A percentile compares a stretch with the other conserved stretches of the same genome.
Conservation (phyloP, 2,888 invertebrate species). For the Caenorhabditis angaria region DNA sequence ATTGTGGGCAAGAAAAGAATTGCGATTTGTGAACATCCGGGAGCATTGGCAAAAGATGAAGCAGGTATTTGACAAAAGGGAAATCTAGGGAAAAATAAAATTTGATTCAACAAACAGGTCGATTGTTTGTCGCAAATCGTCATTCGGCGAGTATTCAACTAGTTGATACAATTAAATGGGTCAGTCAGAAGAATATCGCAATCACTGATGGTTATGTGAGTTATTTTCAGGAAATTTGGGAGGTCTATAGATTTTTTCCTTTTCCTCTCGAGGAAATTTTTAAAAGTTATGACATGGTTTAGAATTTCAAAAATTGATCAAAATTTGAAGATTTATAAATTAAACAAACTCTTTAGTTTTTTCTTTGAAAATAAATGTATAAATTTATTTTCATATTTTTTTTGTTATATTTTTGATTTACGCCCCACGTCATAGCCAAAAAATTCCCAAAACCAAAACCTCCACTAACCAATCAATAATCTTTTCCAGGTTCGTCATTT, state of each 20-base stretch:
- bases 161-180: slow-evolving; percentile 57
- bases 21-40: slow-evolving; percentile 55
- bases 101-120: slow-evolving; percentile 33
- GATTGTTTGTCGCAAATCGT: slow-evolving; percentile 55
- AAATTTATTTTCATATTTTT: too few species aligned
- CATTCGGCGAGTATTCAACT: slow-evolving; percentile 44
- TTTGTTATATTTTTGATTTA: too few species aligned
- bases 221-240: too few species aligned
- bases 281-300: too few species aligned
- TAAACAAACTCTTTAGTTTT: too few species aligned
- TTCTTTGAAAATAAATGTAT: too few species aligned
- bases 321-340: too few species aligned
- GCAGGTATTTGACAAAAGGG: slow-evolving; percentile 27
- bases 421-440: too few species aligned
- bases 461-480: not conserved
- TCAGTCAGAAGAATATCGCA: slow-evolving; percentile 46
- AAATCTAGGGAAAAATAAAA: too few species aligned
- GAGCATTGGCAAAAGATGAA: slow-evolving; percentile 54
- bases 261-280: too few species aligned
- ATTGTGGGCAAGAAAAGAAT: slow-evolving; percentile 50
- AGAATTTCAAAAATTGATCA: too few species aligned
- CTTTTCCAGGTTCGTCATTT: slow-evolving; percentile 47
- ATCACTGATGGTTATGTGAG: slow-evolving; percentile 32
- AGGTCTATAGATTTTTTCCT: slow-evolving; percentile 7
- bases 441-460: not conserved